Evolutionary conservation across 2,888 invertebrate genomes (phyloP).

Genomic region (Camptogramma bilineatum): DNA sequence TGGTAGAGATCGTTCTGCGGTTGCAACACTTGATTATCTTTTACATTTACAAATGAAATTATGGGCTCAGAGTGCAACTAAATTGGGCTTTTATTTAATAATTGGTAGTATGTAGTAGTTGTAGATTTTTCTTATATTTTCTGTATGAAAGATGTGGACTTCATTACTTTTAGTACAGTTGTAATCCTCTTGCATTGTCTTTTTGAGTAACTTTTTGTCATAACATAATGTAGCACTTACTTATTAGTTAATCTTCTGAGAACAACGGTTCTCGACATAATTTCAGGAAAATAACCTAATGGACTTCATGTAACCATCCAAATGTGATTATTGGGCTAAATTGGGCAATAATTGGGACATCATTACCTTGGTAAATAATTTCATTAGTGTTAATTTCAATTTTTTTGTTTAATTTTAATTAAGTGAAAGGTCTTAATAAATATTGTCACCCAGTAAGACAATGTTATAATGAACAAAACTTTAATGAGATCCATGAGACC

Average conservation of each 20-base stretch:
- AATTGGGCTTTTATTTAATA: slow-evolving; percentile 49
- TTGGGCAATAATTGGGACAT: slow-evolving; percentile 73
- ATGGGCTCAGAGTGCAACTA: slow-evolving; percentile 46
- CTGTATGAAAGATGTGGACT: slow-evolving; percentile 35
- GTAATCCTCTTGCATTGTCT: slow-evolving; percentile 30
- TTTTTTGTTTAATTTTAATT: slow-evolving; percentile 18
- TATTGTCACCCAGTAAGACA: slow-evolving; percentile 5
- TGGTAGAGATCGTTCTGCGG: slow-evolving; percentile 30
- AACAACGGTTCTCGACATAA: slow-evolving; percentile 62
- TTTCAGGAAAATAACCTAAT: slow-evolving; percentile 73
- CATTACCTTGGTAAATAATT: slow-evolving; percentile 71
- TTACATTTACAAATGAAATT: slow-evolving; percentile 47
- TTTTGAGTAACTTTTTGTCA: slow-evolving; percentile 30
- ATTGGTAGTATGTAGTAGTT: slow-evolving; percentile 45
- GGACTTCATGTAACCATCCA: slow-evolving; percentile 63
- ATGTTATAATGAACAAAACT: slow-evolving; percentile 7
- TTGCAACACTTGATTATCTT: slow-evolving; percentile 35
- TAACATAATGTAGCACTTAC: slow-evolving; percentile 44
- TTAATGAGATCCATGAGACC: slow-evolving; percentile 15
- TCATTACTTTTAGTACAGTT: slow-evolving; percentile 38
- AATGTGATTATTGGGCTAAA: slow-evolving; percentile 73
- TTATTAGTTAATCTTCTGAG: slow-evolving; percentile 32
- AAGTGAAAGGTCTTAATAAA: slow-evolving; percentile 28
- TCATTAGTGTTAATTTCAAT: slow-evolving; percentile 53
- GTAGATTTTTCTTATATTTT: slow-evolving; percentile 42